These are phyloP conservation scores for Cichlasoma orientale DNA, from an alignment of 2,797 vertebrate genomes.

Conservation along the genomic window DNA sequence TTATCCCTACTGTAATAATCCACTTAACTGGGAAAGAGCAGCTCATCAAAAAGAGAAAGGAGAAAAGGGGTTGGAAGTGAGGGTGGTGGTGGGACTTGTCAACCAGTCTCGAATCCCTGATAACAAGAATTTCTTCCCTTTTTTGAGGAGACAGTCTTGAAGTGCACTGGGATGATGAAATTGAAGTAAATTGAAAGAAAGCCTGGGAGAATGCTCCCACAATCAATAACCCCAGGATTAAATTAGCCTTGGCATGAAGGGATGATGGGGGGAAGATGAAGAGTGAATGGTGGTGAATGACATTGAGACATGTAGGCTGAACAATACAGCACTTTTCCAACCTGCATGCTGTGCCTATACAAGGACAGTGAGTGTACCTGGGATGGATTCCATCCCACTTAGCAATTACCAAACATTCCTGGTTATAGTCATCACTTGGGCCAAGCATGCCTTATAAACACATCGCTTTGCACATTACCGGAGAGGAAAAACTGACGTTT, in stretches of 20 bases:
- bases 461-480: conserved; percentile 26
- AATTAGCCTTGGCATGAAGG: conserved; percentile 80
- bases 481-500: conserved; percentile 25
- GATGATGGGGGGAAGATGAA: conserved; percentile 76
- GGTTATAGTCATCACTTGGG: conserved; percentile 34
- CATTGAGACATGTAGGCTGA: conserved; percentile 79
- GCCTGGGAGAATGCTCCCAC: conserved; percentile 79
- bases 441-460: conserved; percentile 27
- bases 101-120: conserved; percentile 76
- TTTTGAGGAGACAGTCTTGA: conserved; percentile 76
- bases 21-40: conserved; percentile 89
- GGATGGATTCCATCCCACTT: conserved; percentile 49
- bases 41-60: conserved; percentile 85
- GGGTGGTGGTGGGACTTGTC: conserved; percentile 71
- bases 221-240: conserved; percentile 82
- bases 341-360: conserved; percentile 60
- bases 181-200: conserved; percentile 84
- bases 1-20: conserved; percentile 90
- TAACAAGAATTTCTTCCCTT: conserved; percentile 78
- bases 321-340: conserved; percentile 66
- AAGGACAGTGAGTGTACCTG: conserved; percentile 65
- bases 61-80: conserved; percentile 73
- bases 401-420: conserved; percentile 27
- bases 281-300: conserved; percentile 77
- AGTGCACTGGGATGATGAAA: conserved; percentile 77